Conservation (phyloP, 2,113 vertebrate genomes). For the Rattus rattus region DNA sequence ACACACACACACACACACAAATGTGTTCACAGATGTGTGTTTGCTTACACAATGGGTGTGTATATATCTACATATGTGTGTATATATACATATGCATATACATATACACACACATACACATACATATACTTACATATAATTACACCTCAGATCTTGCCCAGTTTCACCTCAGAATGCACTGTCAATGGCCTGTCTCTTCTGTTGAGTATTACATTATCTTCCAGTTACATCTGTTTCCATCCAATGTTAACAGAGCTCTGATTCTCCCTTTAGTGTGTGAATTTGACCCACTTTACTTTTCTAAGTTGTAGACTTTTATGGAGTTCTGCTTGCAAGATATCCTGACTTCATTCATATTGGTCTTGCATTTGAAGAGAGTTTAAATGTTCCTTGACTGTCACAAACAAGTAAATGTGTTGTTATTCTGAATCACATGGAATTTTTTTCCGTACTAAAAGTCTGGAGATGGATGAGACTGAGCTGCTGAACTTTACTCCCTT, state of each 20-base stretch:
- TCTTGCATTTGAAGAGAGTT: neutral
- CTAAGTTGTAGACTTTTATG: neutral
- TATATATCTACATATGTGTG: too few species aligned
- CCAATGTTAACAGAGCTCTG: neutral
- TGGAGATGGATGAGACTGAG: neutral
- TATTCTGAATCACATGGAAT: slow-evolving; percentile 3
- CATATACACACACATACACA: too few species aligned
- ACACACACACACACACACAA: neutral
- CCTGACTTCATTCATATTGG: neutral
- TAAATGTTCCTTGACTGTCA: slow-evolving; percentile 4
- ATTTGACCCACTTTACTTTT: slow-evolving; percentile 19
- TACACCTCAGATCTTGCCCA: slow-evolving; percentile 15
- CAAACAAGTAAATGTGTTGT: neutral
- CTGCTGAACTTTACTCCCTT: slow-evolving; percentile 59
- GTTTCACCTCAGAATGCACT: slow-evolving; percentile 26
- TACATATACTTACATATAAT: too few species aligned
- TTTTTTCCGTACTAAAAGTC: neutral
- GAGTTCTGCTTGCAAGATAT: neutral
- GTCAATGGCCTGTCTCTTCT: neutral
- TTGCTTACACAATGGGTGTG: neutral
- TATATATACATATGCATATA: too few species aligned
- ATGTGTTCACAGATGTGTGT: neutral
- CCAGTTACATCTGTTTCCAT: neutral
- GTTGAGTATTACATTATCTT: neutral
- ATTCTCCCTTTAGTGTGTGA: neutral